Evolutionary conservation across 2,113 vertebrate genomes (phyloP), one percentile per base, ranked within the genome.

Genomic region (Pseudorasbora parva): DNA sequence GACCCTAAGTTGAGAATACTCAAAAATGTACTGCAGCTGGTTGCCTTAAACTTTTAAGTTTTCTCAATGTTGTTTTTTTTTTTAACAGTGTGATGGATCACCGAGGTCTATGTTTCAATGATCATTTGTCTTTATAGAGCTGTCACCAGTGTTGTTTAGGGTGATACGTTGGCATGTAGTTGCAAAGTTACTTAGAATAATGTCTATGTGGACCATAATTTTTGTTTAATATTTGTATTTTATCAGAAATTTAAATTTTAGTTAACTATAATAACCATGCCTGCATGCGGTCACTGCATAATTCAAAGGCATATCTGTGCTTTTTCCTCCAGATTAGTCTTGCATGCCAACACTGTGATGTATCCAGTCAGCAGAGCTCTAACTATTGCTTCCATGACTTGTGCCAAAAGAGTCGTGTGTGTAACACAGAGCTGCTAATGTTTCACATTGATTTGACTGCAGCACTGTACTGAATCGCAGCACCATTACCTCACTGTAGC

Each of bases 401-500:
- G 30, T 2, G 33, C 68, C 41, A 43, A 54, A 54, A 75, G 17
- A 23, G 72, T 27, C 3, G 72, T 51, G 45, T 51, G 45, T 27
- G 72, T 74, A 74, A 71, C 25, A 75, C 12, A 75, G 47, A 54
- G 72, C 47, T 30, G 72, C 49, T 72, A 72, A 72, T 47, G 41
- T 72, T 72, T 72, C 45, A 33, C 11, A 12, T 4, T 25, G n/a
- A 73, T 73, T 73, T 73, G 66, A 69, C 66, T 41, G 66, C 33
- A 21, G 66, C 33, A 41, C 41, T 72, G 11, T 72, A 8, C 41
- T 74, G 45, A 68, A 49, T 82, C 21, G 27, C 68, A 54, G 43
- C 47, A 60, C 68, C 56, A 82, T 82, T 82, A 78, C 62, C 49
- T 86, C 85, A 82, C 79, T 78, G 51, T 27, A 47, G 64, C 82